These are phyloP conservation scores for Aphrophora alni DNA, from an alignment of 2,888 invertebrate genomes.

Conservation along the genomic window DNA sequence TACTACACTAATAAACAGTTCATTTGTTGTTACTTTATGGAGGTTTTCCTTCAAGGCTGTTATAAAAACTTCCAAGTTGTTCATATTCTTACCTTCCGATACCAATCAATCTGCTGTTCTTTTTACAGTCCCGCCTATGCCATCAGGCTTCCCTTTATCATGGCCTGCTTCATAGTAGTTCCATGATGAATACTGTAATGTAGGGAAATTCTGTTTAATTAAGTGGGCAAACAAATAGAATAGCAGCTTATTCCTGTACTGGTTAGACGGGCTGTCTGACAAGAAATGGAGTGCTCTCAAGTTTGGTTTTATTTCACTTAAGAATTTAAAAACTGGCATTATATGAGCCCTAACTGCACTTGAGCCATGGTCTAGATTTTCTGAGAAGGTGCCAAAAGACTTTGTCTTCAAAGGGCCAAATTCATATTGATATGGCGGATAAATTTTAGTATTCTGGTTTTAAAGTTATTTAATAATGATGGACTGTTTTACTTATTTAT, in stretches of 20 bases:
- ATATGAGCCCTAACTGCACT: conserved; percentile 12
- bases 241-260: conserved; percentile 8
- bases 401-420: background rate
- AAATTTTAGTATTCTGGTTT: no score
- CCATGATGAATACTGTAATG: background rate
- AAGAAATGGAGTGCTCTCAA: conserved; percentile 10
- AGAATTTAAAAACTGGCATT: conserved; percentile 7
- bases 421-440: no score
- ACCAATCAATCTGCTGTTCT: background rate
- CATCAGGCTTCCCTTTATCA: background rate
- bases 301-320: background rate
- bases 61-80: background rate
- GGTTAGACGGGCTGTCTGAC: conserved; percentile 2
- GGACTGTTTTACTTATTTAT: no score
- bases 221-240: conserved; percentile 19
- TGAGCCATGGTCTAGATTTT: conserved; percentile 13
- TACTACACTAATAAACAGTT: no score
- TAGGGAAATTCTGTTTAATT: background rate
- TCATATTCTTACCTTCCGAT: background rate
- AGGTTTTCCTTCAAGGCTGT: background rate
- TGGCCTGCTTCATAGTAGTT: background rate
- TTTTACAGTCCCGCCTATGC: background rate
- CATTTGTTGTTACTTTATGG: background rate
- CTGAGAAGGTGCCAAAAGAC: conserved; percentile 2
- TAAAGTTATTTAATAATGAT: no score